Conservation (phyloP, 2,797 vertebrate species). For the Epinephelus malabaricus region DNA sequence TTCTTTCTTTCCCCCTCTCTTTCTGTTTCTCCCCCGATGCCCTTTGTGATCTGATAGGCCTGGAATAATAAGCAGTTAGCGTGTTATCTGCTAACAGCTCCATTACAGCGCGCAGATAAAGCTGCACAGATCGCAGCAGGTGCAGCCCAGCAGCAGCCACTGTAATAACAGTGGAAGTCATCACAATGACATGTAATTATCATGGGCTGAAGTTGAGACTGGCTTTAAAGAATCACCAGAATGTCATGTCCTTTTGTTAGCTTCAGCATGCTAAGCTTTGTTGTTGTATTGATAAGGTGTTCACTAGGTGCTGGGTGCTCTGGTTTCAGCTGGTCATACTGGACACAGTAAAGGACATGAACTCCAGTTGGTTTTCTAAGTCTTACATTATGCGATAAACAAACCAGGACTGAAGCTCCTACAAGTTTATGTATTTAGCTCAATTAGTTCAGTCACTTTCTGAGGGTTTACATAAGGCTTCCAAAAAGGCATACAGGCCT, state of each 20-base stretch:
- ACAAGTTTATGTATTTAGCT: not conserved
- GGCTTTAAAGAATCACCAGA: constrained; percentile 43
- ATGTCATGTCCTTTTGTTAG: constrained; percentile 44
- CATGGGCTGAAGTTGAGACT: constrained; percentile 33
- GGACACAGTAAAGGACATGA: not conserved
- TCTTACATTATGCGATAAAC: not conserved
- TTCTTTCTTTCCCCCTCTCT: constrained; percentile 8
- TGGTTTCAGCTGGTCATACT: not conserved
- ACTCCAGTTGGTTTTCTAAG: not conserved
- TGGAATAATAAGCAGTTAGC: constrained; percentile 80
- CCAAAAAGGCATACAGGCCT: not conserved
- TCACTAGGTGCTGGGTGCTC: not conserved
- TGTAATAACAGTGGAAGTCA: constrained; percentile 64
- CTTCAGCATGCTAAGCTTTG: constrained; percentile 43
- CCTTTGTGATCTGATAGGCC: constrained; percentile 73
- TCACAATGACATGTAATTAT: constrained; percentile 74
- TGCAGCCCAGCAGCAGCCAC: constrained; percentile 45
- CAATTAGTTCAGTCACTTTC: not conserved
- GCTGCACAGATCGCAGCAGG: constrained; percentile 68
- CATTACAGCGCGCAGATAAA: constrained; percentile 72
- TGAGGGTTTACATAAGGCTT: not conserved
- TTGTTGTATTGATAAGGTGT: constrained; percentile 21
- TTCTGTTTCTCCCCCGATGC: constrained; percentile 24
- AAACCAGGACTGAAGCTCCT: not conserved
- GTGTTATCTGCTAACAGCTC: constrained; percentile 75